Base-by-base conservation (phyloP, 2,888 invertebrate species). In the Eueremaeus valkanovi region DNA sequence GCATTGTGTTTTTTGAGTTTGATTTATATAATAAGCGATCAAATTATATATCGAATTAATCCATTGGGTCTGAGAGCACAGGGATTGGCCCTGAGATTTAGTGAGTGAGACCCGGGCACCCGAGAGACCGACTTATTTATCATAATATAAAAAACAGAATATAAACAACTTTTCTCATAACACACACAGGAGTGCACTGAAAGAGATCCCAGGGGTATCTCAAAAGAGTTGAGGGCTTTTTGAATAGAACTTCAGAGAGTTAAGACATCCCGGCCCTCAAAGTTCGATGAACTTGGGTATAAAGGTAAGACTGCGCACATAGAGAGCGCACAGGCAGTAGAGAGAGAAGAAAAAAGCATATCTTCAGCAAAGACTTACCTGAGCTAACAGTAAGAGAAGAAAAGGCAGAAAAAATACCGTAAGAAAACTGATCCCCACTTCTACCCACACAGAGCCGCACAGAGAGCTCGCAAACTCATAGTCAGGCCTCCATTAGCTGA, bases 131-230 rank as follows among this genome's bases (percentile, higher is more conserved):
- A 45, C 45, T 45, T 45, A 45, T 45, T 45, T 45, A 45, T 45
- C 45, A 45, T 45, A 45, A 6, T 3, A 36, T 21, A 55, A 55
- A 21, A 55, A 24, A 55, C 24, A 55, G 18, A 55, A 55, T 29
- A 55, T 29, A 55, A 55, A 55, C 55, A 55, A 55, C 55, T 55
- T 55, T 55, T 55, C 29, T 55, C 18, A 29, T 55, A 45, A 45
- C 9, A 16, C 3, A 18, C 16, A 45, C 16, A 45, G 45, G 18
- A 16, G 3, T 3, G 3, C 16, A 45, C 45, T 36, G 36, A 36
- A 5, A 8, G 36, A 8, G 36, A 36, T 36, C 36, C 16, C 45
- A 45, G 45, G 45, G 45, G 45, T 45, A 45, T 45, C 45, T 45
- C 45, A 45, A 45, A 45, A 45, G 45, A 45, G 45, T 45, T 45